phyloP scores from a whole-genome alignment of 1,140 invertebrate species.

The Formica exsecta region DNA sequence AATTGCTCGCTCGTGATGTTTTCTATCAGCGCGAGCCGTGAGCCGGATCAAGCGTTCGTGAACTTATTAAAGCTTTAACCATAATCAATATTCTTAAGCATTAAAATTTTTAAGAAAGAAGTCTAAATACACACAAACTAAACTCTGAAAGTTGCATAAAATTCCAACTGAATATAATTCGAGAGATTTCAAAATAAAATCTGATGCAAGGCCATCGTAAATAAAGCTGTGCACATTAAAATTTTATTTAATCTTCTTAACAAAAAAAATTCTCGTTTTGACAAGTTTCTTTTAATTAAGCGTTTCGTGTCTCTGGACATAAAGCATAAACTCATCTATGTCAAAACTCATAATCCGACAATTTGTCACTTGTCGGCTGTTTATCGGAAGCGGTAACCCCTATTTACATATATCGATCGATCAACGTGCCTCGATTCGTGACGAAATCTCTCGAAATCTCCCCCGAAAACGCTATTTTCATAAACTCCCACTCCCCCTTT shows the following conservation, averaged over 20 bases:
- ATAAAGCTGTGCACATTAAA: not conserved
- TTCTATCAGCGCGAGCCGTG: not conserved
- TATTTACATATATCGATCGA: not conserved
- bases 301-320: not conserved
- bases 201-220: not conserved
- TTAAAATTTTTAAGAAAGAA: not conserved
- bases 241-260: slow-evolving; percentile 19
- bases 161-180: not conserved
- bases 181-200: not conserved
- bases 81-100: not conserved
- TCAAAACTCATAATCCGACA: not conserved
- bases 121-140: no score
- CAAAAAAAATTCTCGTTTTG: not conserved
- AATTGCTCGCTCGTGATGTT: slow-evolving; percentile 1
- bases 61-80: slow-evolving; percentile 18
- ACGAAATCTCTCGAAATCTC: not conserved
- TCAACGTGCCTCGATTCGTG: not conserved
- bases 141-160: no score
- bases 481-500: not conserved
- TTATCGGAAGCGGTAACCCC: not conserved
- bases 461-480: slow-evolving; percentile 9
- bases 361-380: not conserved
- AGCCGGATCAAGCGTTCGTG: not conserved
- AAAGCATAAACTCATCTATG: not conserved
- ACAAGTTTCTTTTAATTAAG: not conserved